Percentiles rank a stretch among this genome's conserved stretches.
phyloP scores from a whole-genome alignment of 2,888 invertebrate genomes.

The Physocephala rufipes region DNA sequence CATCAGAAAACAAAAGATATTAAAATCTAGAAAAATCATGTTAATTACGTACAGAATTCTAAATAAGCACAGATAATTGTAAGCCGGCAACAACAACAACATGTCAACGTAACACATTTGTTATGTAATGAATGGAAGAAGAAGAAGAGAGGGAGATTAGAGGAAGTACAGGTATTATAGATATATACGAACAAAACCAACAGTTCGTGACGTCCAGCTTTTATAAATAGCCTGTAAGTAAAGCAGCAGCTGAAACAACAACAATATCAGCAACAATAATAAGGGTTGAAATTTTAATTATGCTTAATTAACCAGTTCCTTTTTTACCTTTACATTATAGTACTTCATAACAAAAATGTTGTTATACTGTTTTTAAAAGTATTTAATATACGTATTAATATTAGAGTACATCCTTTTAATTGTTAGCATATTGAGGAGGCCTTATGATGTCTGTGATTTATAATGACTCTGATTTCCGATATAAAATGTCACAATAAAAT shows the following conservation, averaged over 20 bases:
- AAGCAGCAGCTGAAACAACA: slow-evolving; percentile 3
- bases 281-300: neutral
- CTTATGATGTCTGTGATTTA: too few relatives aligned
- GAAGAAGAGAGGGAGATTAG: neutral
- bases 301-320: too few relatives aligned
- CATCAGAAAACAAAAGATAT: neutral
- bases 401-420: too few relatives aligned
- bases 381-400: too few relatives aligned
- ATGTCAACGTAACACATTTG: neutral
- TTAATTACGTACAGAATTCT: slow-evolving; percentile 20
- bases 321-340: too few relatives aligned
- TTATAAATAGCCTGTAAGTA: neutral
- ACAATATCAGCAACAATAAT: slow-evolving; percentile 9
- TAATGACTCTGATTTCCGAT: too few relatives aligned
- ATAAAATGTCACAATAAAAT: too few relatives aligned
- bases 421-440: too few relatives aligned
- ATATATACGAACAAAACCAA: slow-evolving; percentile 32
- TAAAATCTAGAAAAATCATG: slow-evolving; percentile 5
- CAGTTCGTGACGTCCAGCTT: neutral
- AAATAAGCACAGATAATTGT: slow-evolving; percentile 21
- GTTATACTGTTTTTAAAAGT: too few relatives aligned
- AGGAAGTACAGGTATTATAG: slow-evolving; percentile 12
- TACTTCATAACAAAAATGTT: too few relatives aligned
- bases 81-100: neutral
- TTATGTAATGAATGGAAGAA: too few relatives aligned